Conservation (phyloP, 2,797 vertebrate species). For the Diplodus puntazzo region DNA sequence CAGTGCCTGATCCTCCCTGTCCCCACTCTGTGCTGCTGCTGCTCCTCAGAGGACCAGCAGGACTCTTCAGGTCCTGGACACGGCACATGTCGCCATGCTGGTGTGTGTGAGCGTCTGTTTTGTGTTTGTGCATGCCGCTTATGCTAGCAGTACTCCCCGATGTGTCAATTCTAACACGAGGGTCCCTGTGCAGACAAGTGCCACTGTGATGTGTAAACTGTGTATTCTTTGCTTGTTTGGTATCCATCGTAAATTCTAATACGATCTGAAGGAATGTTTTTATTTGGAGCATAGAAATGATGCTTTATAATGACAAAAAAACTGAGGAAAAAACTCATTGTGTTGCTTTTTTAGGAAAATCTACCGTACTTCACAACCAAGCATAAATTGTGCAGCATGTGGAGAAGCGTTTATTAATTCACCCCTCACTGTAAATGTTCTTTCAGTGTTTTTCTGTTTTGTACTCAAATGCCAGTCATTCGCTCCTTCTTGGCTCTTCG, state of each 20-base stretch:
- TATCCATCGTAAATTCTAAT: conserved; percentile 1
- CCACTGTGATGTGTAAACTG: background rate
- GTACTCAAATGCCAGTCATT: conserved; percentile 73
- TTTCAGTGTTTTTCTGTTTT: conserved; percentile 23
- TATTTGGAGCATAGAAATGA: background rate
- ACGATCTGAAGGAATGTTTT: background rate
- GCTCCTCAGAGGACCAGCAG: conserved; percentile 47
- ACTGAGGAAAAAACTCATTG: background rate
- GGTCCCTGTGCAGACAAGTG: conserved; percentile 27
- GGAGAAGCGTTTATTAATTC: conserved; percentile 46
- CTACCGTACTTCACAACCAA: background rate
- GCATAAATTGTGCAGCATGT: background rate
- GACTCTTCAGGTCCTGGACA: conserved; percentile 52
- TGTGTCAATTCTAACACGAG: conserved; percentile 22
- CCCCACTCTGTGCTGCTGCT: conserved; percentile 43
- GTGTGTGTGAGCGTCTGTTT: conserved; percentile 13
- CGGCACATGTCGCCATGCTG: conserved; percentile 27
- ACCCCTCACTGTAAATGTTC: conserved; percentile 5
- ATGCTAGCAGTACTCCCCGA: background rate
- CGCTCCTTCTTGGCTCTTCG: conserved; percentile 34
- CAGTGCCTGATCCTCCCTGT: conserved; percentile 58
- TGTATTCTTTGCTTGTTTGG: background rate
- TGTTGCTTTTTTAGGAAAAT: too few relatives aligned
- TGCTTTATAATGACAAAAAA: background rate
- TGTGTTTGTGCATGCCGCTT: background rate